These are phyloP conservation scores for Ctenochaetus hawaiiensis DNA, from an alignment of 2,797 vertebrate genomes.

Conservation along the genomic window DNA sequence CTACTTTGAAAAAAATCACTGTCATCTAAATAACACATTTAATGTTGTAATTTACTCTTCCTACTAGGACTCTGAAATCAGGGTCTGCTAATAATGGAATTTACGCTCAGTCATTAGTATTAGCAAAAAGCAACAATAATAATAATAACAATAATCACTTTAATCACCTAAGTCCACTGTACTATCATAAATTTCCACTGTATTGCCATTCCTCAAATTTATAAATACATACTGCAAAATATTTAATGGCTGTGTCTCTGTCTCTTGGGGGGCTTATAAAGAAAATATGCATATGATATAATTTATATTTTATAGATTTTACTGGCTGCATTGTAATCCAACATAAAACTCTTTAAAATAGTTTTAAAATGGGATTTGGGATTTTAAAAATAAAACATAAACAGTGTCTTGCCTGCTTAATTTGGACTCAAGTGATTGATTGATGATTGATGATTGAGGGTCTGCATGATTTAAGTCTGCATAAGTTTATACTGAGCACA, in stretches of 20 bases:
- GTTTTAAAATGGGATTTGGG: not conserved
- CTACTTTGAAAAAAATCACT: constrained; percentile 3
- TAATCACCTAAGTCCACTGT: rapidly evolving
- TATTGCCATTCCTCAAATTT: not conserved
- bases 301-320: not conserved
- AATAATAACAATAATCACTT: too few species aligned
- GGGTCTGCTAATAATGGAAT: not conserved
- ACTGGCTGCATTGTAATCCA: not conserved
- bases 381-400: not conserved
- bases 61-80: not conserved
- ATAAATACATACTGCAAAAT: constrained; percentile 26
- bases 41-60: not conserved
- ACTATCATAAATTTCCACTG: not conserved
- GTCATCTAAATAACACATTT: constrained; percentile 4
- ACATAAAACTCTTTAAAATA: not conserved
- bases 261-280: not conserved
- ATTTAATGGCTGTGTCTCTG: constrained; percentile 6
- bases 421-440: not conserved
- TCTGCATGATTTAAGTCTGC: not conserved
- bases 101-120: not conserved
- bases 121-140: not conserved
- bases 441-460: not conserved
- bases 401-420: not conserved
- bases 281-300: not conserved
- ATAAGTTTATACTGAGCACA: not conserved